Conservation (phyloP, 2,797 vertebrate species). For the Tapirus indicus region DNA sequence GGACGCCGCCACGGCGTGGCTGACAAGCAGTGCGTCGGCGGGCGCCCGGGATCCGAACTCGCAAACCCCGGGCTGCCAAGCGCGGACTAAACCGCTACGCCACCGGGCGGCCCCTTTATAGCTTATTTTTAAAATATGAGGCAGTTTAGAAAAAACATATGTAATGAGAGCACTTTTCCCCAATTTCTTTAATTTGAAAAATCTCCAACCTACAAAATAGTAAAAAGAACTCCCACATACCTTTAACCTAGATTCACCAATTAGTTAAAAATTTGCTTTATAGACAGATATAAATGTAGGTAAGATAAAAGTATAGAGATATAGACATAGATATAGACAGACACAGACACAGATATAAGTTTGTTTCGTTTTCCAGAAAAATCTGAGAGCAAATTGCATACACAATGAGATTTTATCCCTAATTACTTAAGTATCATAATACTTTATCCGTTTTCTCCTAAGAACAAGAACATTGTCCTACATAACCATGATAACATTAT, state of each 20-base stretch:
- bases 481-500: not conserved
- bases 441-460: not conserved
- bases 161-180: not conserved
- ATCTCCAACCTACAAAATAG: not conserved
- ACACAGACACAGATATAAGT: not conserved
- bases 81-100: too few species aligned
- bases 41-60: too few species aligned
- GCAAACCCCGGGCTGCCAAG: too few species aligned
- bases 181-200: not conserved
- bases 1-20: too few species aligned
- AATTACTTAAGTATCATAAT: not conserved
- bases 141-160: not conserved
- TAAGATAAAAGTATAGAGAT: not conserved
- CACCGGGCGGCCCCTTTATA: too few species aligned
- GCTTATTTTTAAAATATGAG: not conserved
- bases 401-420: not conserved
- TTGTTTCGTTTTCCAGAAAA: not conserved
- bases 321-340: not conserved
- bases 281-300: not conserved
- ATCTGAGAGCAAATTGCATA: not conserved
- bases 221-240: not conserved
- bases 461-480: not conserved
- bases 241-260: not conserved
- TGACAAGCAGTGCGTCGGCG: too few species aligned
- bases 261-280: not conserved